phyloP scores from a whole-genome alignment of 2,888 invertebrate species.

The Phaedon cochleariae region DNA sequence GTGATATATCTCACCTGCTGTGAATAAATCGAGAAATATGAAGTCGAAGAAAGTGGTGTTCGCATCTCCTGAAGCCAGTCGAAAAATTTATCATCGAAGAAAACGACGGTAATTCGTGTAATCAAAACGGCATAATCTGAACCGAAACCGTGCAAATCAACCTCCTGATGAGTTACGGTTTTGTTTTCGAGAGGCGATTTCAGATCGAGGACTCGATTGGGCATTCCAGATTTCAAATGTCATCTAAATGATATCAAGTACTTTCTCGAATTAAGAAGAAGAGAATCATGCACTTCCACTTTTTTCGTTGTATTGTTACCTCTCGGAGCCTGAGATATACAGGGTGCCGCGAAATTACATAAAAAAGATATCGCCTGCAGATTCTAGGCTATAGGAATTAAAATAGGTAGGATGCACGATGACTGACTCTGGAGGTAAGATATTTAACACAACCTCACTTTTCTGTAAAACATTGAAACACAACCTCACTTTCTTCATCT shows the following conservation, averaged over 20 bases:
- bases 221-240: not conserved
- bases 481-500: too few relatives aligned
- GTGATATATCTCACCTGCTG: not conserved
- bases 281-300: not conserved
- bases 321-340: too few relatives aligned
- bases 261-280: not conserved
- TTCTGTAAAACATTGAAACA: too few relatives aligned
- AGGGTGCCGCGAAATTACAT: too few relatives aligned
- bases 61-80: not conserved
- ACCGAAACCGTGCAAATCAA: conserved; percentile 5
- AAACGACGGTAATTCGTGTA: conserved; percentile 28
- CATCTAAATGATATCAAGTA: not conserved
- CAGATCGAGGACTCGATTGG: conserved; percentile 14
- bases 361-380: too few relatives aligned
- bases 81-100: conserved; percentile 31
- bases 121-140: conserved; percentile 10
- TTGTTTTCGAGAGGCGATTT: conserved; percentile 11
- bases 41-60: not conserved
- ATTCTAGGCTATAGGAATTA: too few relatives aligned
- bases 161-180: conserved; percentile 18
- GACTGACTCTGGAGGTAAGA: too few relatives aligned
- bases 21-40: not conserved
- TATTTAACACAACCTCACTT: too few relatives aligned
- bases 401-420: too few relatives aligned
- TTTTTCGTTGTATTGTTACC: not conserved